phyloP scores from a whole-genome alignment of 1,140 invertebrate species.

The Macrostomum lignano region DNA sequence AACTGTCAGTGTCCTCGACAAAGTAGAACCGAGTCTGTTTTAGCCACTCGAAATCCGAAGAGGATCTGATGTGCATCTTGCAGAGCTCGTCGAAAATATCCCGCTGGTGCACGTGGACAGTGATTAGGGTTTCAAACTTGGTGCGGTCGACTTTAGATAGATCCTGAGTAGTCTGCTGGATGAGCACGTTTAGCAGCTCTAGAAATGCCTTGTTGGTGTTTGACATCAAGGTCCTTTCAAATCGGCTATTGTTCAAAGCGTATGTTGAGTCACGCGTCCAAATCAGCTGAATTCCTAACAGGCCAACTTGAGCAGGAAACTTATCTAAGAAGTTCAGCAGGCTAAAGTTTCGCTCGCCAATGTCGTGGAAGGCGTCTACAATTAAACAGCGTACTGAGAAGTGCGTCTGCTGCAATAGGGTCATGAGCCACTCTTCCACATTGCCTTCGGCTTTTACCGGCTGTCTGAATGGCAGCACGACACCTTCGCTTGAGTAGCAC shows the following conservation, averaged over 20 bases:
- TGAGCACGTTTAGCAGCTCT: conserved; percentile 56
- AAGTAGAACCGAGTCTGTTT: conserved; percentile 76
- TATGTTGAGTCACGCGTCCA: conserved; percentile 64
- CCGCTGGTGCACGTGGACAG: conserved; percentile 67
- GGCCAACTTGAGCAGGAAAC: conserved; percentile 41
- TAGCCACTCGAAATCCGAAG: conserved; percentile 66
- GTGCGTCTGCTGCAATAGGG: conserved; percentile 54
- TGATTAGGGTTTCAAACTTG: conserved; percentile 70
- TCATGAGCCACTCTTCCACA: conserved; percentile 75
- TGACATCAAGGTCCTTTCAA: conserved; percentile 61
- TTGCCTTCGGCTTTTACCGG: conserved; percentile 71
- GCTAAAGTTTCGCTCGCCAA: conserved; percentile 58
- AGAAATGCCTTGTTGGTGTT: conserved; percentile 68
- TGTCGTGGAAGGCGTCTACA: conserved; percentile 44
- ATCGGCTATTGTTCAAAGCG: conserved; percentile 47
- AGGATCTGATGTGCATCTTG: conserved; percentile 20
- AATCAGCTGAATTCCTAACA: conserved; percentile 18
- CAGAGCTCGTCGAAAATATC: conserved; percentile 68
- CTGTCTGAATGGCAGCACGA: conserved; percentile 54
- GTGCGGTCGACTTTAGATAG: conserved; percentile 52
- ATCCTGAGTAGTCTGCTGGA: conserved; percentile 64
- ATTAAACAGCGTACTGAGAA: conserved; percentile 69
- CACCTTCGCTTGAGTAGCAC: conserved; percentile 42
- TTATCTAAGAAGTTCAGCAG: conserved; percentile 57
- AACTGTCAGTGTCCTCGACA: conserved; percentile 60